phyloP scores from a whole-genome alignment of 2,888 invertebrate genomes.

The Lordiphosa fenestrarum region DNA sequence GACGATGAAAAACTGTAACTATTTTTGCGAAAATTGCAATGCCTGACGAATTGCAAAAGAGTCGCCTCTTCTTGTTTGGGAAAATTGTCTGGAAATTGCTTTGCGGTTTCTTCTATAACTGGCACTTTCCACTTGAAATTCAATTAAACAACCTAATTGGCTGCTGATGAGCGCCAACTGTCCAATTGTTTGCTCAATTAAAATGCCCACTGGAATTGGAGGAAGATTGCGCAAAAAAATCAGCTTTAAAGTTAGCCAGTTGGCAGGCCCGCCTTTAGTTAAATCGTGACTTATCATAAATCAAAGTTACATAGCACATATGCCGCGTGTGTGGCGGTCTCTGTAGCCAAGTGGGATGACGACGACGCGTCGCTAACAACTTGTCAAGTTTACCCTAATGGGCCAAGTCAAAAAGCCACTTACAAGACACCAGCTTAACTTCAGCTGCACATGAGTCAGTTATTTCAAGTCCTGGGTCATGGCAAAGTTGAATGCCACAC shows the following conservation, averaged over 20 bases:
- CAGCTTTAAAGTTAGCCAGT: constrained; percentile 28
- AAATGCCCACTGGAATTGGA: constrained; percentile 5
- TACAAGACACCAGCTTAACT: constrained; percentile 22
- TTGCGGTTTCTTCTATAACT: constrained; percentile 23
- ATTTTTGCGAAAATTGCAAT: constrained; percentile 11
- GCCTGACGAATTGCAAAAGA: constrained; percentile 5
- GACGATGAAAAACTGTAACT: constrained; percentile 8
- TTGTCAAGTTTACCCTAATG: constrained; percentile 69
- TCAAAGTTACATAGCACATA: constrained; percentile 33
- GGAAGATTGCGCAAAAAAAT: constrained; percentile 8
- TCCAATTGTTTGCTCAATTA: constrained; percentile 35
- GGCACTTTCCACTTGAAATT: constrained; percentile 47
- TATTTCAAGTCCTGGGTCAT: constrained; percentile 6
- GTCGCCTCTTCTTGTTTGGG: constrained; percentile 11
- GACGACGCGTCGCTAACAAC: constrained; percentile 29
- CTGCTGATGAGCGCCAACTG: constrained; percentile 45
- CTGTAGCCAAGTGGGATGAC: constrained; percentile 38
- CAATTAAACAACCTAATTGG: constrained; percentile 64
- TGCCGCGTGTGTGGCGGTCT: constrained; percentile 12
- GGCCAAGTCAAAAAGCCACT: constrained; percentile 59
- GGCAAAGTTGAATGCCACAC: constrained; percentile 44
- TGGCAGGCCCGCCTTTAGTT: constrained; percentile 12
- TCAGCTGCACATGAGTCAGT: constrained; percentile 14
- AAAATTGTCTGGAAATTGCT: constrained; percentile 21
- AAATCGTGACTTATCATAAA: constrained; percentile 72